A percentile compares a stretch with the other conserved stretches of the same genome.
phyloP scores from a whole-genome alignment of 2,888 invertebrate species.

The Lithophane leautieri region DNA sequence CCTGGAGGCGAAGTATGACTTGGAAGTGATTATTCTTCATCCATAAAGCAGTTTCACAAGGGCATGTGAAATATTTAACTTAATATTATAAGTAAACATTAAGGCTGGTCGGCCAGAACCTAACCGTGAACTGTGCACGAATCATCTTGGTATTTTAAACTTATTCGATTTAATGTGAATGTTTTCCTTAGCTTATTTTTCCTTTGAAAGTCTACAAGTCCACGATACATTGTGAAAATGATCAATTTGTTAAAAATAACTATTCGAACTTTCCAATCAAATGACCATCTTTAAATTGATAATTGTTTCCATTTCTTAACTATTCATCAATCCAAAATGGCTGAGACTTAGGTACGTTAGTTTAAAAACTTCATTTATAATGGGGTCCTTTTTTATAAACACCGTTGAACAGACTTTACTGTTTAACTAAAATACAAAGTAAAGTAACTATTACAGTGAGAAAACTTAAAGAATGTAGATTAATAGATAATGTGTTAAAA shows the following conservation, averaged over 20 bases:
- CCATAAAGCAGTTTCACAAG: constrained; percentile 90
- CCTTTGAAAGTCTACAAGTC: background rate
- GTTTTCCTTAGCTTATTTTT: background rate
- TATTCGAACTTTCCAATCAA: background rate
- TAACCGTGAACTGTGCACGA: constrained; percentile 62
- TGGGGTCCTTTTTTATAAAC: too few relatives aligned
- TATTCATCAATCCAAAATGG: background rate
- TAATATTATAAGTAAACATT: constrained; percentile 90
- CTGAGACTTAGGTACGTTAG: background rate
- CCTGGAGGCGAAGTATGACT: constrained; percentile 85
- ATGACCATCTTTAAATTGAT: background rate
- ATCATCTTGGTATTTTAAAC: constrained; percentile 74
- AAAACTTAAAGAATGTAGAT: constrained; percentile 9
- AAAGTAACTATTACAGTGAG: background rate
- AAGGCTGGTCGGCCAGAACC: constrained; percentile 74
- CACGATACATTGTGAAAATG: too few relatives aligned
- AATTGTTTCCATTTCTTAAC: background rate
- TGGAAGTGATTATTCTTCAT: constrained; percentile 89
- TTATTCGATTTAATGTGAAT: background rate
- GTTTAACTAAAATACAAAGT: constrained; percentile 1
- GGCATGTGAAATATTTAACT: constrained; percentile 90
- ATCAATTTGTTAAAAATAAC: background rate
- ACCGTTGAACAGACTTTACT: background rate
- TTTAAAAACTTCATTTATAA: background rate
- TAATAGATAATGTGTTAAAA: constrained; percentile 9